A percentile compares a stretch with the other conserved stretches of the same genome.
phyloP scores from a whole-genome alignment of 1,140 invertebrate genomes.

The Antheraea pernyi region DNA sequence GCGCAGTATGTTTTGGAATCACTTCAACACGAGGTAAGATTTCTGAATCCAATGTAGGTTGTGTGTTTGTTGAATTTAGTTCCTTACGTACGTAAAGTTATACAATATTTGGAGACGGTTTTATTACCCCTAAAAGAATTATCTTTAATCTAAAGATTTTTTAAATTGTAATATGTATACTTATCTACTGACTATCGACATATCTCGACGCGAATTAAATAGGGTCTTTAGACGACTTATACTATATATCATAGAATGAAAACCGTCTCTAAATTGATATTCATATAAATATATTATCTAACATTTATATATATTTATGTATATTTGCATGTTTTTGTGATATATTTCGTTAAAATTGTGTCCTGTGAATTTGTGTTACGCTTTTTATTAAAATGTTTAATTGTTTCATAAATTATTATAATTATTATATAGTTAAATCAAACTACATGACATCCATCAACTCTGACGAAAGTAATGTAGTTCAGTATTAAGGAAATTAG shows the following conservation, averaged over 20 bases:
- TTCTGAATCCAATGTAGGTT: conserved; percentile 53
- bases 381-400: conserved; percentile 58
- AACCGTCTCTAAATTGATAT: conserved; percentile 6
- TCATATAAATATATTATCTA: conserved; percentile 25
- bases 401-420: background rate
- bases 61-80: conserved; percentile 38
- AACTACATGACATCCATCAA: background rate
- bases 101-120: conserved; percentile 16
- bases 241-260: background rate
- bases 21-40: conserved; percentile 98
- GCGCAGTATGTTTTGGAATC: conserved; percentile 98
- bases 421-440: conserved; percentile 12
- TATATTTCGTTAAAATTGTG: conserved; percentile 43
- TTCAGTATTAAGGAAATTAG: background rate
- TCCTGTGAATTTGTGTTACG: conserved; percentile 76
- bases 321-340: conserved; percentile 44
- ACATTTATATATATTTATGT: conserved; percentile 41
- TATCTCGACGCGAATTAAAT: background rate
- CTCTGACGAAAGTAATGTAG: too few species aligned
- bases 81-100: conserved; percentile 20
- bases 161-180: too few species aligned
- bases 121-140: background rate
- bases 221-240: background rate
- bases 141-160: too few species aligned
- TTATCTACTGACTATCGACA: background rate